Percentiles rank a stretch among this genome's conserved stretches.
These are phyloP conservation scores for Nephila pilipes DNA, from an alignment of 1,140 invertebrate genomes.

Conservation along the genomic window DNA sequence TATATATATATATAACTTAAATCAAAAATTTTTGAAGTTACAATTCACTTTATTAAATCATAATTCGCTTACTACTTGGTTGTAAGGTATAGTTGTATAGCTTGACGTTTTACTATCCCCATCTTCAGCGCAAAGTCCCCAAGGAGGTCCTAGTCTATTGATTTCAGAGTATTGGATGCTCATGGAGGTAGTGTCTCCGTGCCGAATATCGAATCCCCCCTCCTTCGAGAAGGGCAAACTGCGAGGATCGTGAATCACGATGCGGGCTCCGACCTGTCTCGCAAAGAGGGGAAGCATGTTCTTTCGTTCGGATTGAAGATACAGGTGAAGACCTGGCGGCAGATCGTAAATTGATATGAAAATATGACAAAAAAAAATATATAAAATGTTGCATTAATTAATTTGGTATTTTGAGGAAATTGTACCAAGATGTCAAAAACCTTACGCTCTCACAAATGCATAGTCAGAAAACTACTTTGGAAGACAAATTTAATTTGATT, in stretches of 20 bases:
- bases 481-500: too few relatives aligned
- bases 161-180: background rate
- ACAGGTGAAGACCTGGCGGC: conserved; percentile 50
- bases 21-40: background rate
- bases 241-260: conserved; percentile 53
- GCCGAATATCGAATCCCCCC: conserved; percentile 32
- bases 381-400: too few relatives aligned
- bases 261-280: background rate
- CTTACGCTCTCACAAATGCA: too few relatives aligned
- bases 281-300: conserved; percentile 29
- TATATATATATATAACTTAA: too few relatives aligned
- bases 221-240: conserved; percentile 44
- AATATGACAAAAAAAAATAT: too few relatives aligned
- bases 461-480: too few relatives aligned
- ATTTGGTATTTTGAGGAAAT: too few relatives aligned
- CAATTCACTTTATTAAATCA: background rate
- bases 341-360: background rate
- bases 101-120: conserved; percentile 1
- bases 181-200: conserved; percentile 8
- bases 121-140: conserved; percentile 33
- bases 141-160: conserved; percentile 47
- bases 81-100: conserved; percentile 15
- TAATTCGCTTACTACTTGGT: conserved; percentile 35
- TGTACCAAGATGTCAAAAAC: too few relatives aligned
- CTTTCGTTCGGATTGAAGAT: background rate